Conservation (phyloP, 64 coral and sea anemone genomes). For the Dendronephthya gigantea region DNA sequence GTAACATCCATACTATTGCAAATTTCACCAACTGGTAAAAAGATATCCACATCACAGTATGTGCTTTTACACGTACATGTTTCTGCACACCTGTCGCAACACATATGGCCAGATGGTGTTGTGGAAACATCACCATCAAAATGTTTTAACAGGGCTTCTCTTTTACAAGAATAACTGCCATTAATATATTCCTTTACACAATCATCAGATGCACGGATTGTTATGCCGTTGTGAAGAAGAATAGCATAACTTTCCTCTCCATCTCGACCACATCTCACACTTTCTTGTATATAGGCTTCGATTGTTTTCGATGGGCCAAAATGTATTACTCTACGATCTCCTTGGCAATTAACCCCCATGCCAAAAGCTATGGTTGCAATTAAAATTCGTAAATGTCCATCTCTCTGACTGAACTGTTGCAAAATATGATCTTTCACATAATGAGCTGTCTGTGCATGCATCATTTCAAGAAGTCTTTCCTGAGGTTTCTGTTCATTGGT, state of each 20-base stretch:
- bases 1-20: not conserved
- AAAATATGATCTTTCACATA: no score
- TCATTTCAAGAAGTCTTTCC: no score
- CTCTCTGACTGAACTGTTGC: no score
- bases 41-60: not conserved
- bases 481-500: no score
- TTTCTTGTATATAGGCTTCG: not conserved
- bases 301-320: not conserved
- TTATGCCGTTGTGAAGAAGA: not conserved
- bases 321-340: not conserved
- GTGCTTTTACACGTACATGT: not conserved
- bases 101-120: not conserved
- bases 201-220: no score
- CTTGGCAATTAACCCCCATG: no score
- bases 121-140: not conserved
- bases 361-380: no score
- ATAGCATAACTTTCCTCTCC: not conserved
- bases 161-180: no score
- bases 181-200: no score
- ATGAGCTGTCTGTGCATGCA: no score
- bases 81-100: not conserved
- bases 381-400: no score
- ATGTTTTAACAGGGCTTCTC: no score
- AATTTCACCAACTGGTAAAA: not conserved
- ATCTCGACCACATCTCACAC: not conserved